Evolutionary conservation across 2,113 vertebrate species (phyloP).

Genomic region (Rousettus leschenaultii): DNA sequence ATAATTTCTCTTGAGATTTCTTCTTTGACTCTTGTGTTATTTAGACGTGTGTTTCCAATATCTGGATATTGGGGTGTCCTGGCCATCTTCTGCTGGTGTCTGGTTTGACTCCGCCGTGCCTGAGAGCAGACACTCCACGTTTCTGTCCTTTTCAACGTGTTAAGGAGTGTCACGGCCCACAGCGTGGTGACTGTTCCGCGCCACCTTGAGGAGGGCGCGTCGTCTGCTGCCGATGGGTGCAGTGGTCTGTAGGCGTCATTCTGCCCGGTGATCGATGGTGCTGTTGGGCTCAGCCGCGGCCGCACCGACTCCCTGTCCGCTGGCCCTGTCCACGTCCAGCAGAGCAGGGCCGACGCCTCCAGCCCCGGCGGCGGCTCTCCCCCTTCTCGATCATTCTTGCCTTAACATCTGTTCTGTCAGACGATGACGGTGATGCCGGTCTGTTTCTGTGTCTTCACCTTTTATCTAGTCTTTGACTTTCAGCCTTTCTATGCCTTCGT

Average conservation of each 20-base stretch:
- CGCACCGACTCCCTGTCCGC: not conserved
- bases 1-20: not conserved
- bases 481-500: not conserved
- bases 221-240: not conserved
- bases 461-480: not conserved
- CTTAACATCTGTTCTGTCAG: not conserved
- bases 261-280: not conserved
- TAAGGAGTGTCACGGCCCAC: not conserved
- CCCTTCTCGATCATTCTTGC: not conserved
- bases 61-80: not conserved
- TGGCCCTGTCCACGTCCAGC: too few species aligned
- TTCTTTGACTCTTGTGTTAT: not conserved
- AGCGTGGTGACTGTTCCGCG: not conserved
- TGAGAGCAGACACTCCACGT: not conserved
- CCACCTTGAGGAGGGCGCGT: not conserved
- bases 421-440: not conserved
- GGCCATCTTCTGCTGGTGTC: not conserved
- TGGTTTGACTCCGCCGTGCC: not conserved
- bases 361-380: rapidly evolving
- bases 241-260: rapidly evolving
- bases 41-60: not conserved
- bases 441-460: not conserved
- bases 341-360: not conserved
- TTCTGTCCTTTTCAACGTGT: not conserved
- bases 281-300: rapidly evolving